These are phyloP conservation scores for Cephus runcator DNA, from an alignment of 2,888 invertebrate genomes.

Conservation along the genomic window DNA sequence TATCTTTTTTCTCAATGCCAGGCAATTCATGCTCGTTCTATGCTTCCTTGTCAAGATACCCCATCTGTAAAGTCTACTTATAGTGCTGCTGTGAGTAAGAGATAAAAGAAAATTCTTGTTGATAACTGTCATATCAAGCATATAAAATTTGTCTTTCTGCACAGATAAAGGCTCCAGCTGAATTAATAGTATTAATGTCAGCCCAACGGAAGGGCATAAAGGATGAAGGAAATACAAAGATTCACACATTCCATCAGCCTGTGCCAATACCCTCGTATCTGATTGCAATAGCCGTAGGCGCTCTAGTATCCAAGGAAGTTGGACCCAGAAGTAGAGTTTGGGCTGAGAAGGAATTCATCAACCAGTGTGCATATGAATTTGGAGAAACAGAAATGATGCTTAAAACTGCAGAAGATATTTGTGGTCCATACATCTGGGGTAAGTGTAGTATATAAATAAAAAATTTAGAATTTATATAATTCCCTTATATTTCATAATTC, in stretches of 20 bases:
- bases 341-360: slow-evolving; percentile 88
- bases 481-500: slow-evolving; percentile 5
- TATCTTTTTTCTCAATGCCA: slow-evolving; percentile 88
- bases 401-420: slow-evolving; percentile 82
- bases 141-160: neutral
- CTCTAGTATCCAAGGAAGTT: slow-evolving; percentile 77
- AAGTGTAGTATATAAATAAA: neutral
- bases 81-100: slow-evolving; percentile 70
- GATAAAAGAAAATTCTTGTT: neutral
- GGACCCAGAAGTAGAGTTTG: slow-evolving; percentile 89
- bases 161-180: slow-evolving; percentile 77
- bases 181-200: slow-evolving; percentile 89
- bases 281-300: slow-evolving; percentile 89
- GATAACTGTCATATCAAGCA: neutral
- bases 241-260: slow-evolving; percentile 76
- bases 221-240: slow-evolving; percentile 63
- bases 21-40: slow-evolving; percentile 88
- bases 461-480: neutral
- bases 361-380: slow-evolving; percentile 89
- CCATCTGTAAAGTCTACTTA: slow-evolving; percentile 91
- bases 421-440: slow-evolving; percentile 92
- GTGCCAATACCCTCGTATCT: slow-evolving; percentile 91
- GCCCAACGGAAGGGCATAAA: slow-evolving; percentile 73
- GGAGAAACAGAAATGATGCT: slow-evolving; percentile 87
- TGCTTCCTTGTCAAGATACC: slow-evolving; percentile 93